Evolutionary conservation across 2,113 vertebrate genomes (phyloP).

Genomic region (Progne subis): DNA sequence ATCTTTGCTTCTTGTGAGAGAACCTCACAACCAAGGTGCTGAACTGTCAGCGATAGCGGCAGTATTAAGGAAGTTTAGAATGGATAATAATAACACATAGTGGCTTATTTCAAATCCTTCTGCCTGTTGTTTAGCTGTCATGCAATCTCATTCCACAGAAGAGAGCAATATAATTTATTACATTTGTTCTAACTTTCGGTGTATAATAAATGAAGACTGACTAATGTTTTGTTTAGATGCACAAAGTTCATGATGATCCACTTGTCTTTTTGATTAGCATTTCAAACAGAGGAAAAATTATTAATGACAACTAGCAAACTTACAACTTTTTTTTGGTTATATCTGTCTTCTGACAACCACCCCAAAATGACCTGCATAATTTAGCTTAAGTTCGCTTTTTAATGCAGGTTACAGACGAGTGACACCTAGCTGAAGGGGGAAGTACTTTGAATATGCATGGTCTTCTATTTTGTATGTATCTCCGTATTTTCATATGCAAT

Average conservation of each 20-base stretch:
- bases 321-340: background rate
- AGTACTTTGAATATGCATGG: background rate
- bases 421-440: slow-evolving; percentile 21
- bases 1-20: background rate
- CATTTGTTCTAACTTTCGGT: background rate
- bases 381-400: background rate
- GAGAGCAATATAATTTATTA: background rate
- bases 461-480: background rate
- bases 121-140: background rate
- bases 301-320: background rate
- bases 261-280: background rate
- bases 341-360: background rate
- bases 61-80: background rate
- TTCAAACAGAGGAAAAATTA: background rate
- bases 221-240: background rate
- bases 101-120: background rate
- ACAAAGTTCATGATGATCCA: background rate
- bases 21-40: background rate
- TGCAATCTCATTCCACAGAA: background rate
- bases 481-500: background rate
- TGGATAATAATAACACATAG: background rate
- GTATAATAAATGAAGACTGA: background rate
- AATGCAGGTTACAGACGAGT: background rate
- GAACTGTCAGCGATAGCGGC: background rate
- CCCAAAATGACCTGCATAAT: background rate